Evolutionary conservation across 1,140 invertebrate genomes (phyloP).

Genomic region (Cydia pomonella): DNA sequence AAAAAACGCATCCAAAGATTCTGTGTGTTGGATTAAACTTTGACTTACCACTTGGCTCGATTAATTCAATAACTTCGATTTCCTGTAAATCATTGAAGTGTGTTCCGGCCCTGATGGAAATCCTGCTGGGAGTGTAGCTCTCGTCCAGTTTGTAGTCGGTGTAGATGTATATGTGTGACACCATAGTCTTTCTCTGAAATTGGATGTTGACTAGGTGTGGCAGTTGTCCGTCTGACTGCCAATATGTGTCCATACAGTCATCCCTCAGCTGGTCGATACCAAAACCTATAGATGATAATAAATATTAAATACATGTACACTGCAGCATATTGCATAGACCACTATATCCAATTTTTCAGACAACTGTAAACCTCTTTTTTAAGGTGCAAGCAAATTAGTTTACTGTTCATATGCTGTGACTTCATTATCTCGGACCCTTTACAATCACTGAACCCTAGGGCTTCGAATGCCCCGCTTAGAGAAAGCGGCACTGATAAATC

Average conservation of each 20-base stretch:
- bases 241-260: constrained; percentile 97
- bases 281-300: constrained; percentile 86
- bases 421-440: too few relatives aligned
- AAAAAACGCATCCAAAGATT: too few relatives aligned
- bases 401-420: too few relatives aligned
- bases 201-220: constrained; percentile 99
- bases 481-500: too few relatives aligned
- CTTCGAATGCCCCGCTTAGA: too few relatives aligned
- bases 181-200: constrained; percentile 97
- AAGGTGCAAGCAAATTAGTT: too few relatives aligned
- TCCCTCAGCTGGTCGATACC: constrained; percentile 98
- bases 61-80: constrained; percentile 96
- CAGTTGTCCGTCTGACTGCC: constrained; percentile 99
- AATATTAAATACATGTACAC: background rate
- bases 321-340: background rate
- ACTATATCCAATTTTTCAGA: background rate
- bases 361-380: too few relatives aligned
- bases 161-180: constrained; percentile 97
- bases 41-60: constrained; percentile 89
- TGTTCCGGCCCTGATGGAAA: constrained; percentile 96
- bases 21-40: too few relatives aligned
- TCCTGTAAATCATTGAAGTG: constrained; percentile 99
- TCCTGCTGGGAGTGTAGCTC: constrained; percentile 98
- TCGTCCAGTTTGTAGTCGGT: constrained; percentile 99
- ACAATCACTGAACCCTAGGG: too few relatives aligned